phyloP scores from a whole-genome alignment of 2,888 invertebrate species.

The Parnassius apollo region DNA sequence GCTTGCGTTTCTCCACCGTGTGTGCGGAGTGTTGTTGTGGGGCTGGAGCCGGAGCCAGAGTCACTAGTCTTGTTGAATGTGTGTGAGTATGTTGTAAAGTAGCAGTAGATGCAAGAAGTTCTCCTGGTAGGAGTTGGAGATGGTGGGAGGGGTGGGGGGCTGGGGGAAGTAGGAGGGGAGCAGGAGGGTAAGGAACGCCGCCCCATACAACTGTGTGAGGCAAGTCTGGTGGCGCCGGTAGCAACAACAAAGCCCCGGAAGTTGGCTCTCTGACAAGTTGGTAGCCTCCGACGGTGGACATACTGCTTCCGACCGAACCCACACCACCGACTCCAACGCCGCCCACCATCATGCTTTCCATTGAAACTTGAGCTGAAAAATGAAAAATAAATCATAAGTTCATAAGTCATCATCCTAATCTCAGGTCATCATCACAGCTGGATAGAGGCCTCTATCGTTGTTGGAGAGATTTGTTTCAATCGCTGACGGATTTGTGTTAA shows the following conservation, averaged over 20 bases:
- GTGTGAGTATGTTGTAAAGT: constrained; percentile 85
- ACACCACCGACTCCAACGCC: constrained; percentile 84
- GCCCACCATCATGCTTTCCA: constrained; percentile 88
- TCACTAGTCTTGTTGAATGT: constrained; percentile 84
- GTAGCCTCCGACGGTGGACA: constrained; percentile 88
- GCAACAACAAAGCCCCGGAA: constrained; percentile 89
- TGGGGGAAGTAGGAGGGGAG: constrained; percentile 65
- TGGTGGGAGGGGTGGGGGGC: constrained; percentile 83
- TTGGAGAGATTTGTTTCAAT: no score
- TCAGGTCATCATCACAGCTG: no score
- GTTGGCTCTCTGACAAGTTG: constrained; percentile 93
- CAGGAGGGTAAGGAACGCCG: constrained; percentile 78
- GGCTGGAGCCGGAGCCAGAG: constrained; percentile 82
- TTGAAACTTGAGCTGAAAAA: constrained; percentile 84
- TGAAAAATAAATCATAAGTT: constrained; percentile 5
- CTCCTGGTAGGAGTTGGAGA: constrained; percentile 84
- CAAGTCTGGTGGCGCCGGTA: constrained; percentile 87
- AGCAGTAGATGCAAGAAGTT: constrained; percentile 83
- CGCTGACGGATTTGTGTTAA: no score
- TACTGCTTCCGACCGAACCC: constrained; percentile 81
- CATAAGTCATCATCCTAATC: no score
- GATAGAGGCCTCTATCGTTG: no score
- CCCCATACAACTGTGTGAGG: constrained; percentile 89
- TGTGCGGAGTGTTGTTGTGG: constrained; percentile 61
- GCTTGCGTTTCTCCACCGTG: constrained; percentile 63